A percentile compares a stretch with the other conserved stretches of the same genome.
Conservation (phyloP, 2,888 invertebrate genomes). For the Sinodicranocentrus sp. region DNA sequence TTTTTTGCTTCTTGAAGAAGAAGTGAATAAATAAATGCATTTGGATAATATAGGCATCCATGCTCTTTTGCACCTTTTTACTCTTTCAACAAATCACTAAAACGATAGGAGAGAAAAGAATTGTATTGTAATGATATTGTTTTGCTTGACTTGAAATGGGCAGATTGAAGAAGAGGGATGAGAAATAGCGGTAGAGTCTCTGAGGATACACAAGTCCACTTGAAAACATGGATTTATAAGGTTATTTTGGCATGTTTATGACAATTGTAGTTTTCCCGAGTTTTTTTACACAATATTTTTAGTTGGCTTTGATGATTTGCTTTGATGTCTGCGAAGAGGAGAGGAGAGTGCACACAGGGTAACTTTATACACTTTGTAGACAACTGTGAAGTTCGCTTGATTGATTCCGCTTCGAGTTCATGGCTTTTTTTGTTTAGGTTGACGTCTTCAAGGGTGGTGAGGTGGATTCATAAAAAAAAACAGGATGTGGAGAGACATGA, state of each 20-base stretch:
- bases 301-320: neutral
- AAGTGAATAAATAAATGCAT: conserved; percentile 3
- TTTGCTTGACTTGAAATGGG: no score
- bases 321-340: neutral
- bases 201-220: neutral
- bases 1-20: neutral
- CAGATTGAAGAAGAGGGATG: no score
- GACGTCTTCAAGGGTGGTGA: no score
- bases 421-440: no score
- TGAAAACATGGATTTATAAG: neutral
- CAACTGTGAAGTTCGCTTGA: no score
- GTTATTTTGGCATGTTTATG: conserved; percentile 17
- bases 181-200: neutral
- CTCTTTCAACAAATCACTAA: neutral
- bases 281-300: neutral
- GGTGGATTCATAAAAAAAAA: no score
- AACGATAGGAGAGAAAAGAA: neutral
- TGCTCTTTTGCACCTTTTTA: neutral
- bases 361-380: no score
- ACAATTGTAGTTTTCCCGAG: neutral
- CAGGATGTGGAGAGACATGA: no score
- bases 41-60: no score
- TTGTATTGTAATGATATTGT: no score
- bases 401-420: no score
- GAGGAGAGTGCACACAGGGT: no score